phyloP scores from a whole-genome alignment of 2,113 vertebrate genomes.

The Indicator indicator region DNA sequence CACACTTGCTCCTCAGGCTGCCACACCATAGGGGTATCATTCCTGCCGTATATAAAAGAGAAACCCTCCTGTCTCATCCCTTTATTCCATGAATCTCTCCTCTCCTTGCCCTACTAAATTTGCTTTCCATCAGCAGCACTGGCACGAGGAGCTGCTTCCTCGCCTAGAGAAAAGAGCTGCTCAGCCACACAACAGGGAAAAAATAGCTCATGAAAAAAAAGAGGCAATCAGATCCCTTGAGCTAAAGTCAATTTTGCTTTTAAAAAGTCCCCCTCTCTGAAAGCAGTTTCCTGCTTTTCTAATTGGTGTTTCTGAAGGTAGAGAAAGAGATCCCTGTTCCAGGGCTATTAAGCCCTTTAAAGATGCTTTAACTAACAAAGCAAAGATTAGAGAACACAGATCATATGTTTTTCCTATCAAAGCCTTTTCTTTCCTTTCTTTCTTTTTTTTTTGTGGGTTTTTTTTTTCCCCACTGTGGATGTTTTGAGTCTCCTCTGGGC shows the following conservation, averaged over 20 bases:
- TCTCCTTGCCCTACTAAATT: neutral
- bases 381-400: constrained; percentile 54
- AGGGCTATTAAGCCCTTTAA: constrained; percentile 7
- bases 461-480: constrained; percentile 5
- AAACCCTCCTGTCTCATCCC: neutral
- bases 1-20: neutral
- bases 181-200: neutral
- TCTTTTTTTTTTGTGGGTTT: constrained; percentile 32
- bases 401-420: constrained; percentile 71
- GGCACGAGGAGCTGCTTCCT: neutral
- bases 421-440: constrained; percentile 56
- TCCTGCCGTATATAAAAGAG: neutral
- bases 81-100: neutral
- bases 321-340: constrained; percentile 50
- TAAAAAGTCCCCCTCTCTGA: neutral
- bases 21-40: neutral
- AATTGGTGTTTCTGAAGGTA: constrained; percentile 40
- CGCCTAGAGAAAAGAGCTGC: neutral
- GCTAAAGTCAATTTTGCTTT: constrained; percentile 23
- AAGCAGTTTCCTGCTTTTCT: constrained; percentile 42
- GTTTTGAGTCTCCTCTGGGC: constrained; percentile 48
- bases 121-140: neutral
- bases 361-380: constrained; percentile 53
- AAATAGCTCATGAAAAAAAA: neutral
- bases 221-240: neutral